Evolutionary conservation across 35 echinoderm and acorn worm genomes (phyloP).

Genomic region (Ophiothrix spiculata): DNA sequence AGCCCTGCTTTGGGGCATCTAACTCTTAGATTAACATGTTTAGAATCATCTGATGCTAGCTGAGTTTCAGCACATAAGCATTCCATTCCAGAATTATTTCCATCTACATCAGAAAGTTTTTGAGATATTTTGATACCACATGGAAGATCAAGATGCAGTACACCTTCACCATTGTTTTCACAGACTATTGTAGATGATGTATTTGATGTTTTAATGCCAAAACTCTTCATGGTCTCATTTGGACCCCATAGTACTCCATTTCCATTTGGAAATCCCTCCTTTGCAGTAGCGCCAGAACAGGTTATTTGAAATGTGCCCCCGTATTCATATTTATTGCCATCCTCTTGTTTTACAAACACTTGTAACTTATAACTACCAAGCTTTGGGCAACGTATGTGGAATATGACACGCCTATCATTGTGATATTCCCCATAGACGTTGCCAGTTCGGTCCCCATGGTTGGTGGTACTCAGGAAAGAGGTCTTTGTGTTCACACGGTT

Average conservation of each 20-base stretch:
- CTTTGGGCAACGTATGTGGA: not conserved
- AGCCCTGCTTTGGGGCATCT: not conserved
- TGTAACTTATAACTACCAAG: not conserved
- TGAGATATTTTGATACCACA: not conserved
- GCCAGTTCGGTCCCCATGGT: not conserved
- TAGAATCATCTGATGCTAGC: not conserved
- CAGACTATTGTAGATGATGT: not conserved
- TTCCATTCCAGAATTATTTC: not conserved
- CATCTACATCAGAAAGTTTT: not conserved
- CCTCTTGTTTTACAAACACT: not conserved
- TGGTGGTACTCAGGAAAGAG: not conserved
- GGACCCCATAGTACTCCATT: not conserved
- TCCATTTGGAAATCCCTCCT: not conserved
- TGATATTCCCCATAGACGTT: not conserved
- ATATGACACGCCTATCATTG: not conserved
- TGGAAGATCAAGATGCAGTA: not conserved
- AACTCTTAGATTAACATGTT: not conserved
- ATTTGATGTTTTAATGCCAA: not conserved
- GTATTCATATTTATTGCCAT: not conserved
- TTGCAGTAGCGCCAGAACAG: not conserved
- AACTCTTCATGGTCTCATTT: not conserved
- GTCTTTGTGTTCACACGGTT: too few relatives aligned
- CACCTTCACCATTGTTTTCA: not conserved
- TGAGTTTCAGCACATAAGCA: not conserved
- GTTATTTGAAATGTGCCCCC: not conserved